Evolutionary conservation across 2,113 vertebrate species (phyloP), one percentile per base, ranked within the genome.

Genomic region (Cyphomyrus plagiostoma): DNA sequence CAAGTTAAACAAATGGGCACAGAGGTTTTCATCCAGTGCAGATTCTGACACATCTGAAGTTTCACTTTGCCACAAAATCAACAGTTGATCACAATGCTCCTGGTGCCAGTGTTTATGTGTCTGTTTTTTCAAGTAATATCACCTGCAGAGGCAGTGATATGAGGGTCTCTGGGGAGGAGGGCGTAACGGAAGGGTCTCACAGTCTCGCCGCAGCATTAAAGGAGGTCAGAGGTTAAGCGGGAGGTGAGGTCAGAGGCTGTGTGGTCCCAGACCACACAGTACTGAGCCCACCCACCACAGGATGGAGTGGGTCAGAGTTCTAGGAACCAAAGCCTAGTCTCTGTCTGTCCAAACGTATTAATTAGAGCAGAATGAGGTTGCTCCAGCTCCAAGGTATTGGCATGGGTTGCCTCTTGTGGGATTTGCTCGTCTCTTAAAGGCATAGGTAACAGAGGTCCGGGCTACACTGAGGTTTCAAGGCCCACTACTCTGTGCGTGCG

Each of bases 391-490:
- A 83, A 15, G 52, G 17, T 45, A 85, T 13, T n/a, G 77, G 35
- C 70, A 19, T 89, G 23, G 89, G 13, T 48, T 35, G 26, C n/a
- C 50, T 53, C 26, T n/a, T 53, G 50, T 62, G 87, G 56, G 56
- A 19, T 87, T 35, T 17, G 50, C 50, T 26, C 17, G 19, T 39
- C 42, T 89, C 11, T 58, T 74, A 88, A 90, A 89, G 87, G 91
- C 77, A 53, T 89, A 35, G 85, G 70, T 66, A 74, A 26, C 23
- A 26, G 46, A 50, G 49, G 11, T 82, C 86, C 53, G 50, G 77
- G 84, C 95, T 95, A 98, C 62, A 98, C 96, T 2, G 95, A 95
- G 4, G 97, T 97, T 93, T 97, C 97, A 86, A 95, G 94, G 91
- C 95, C 96, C 26, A 96, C 93, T 93, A 94, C 93, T 17, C 86